Evolutionary conservation across 2,888 invertebrate genomes (phyloP).

Genomic region (Sphecodes monilicornis): DNA sequence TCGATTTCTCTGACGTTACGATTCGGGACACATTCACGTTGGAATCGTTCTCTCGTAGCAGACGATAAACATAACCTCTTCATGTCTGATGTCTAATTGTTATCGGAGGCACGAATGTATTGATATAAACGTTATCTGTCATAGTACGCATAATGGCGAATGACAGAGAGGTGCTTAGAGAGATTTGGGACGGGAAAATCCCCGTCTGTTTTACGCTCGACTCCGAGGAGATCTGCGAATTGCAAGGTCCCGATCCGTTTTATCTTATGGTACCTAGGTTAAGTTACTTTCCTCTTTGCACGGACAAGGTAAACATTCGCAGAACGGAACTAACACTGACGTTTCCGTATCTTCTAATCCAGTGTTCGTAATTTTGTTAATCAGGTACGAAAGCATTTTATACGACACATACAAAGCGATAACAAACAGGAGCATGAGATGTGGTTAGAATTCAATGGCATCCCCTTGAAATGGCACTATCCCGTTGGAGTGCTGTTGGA

Average conservation of each 20-base stretch:
- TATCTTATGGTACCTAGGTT: conserved; percentile 97
- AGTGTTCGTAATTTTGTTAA: neutral
- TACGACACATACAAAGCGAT: conserved; percentile 91
- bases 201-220: conserved; percentile 97
- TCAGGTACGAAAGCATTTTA: conserved; percentile 95
- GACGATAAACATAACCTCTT: conserved; percentile 63
- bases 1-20: neutral
- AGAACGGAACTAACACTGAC: neutral
- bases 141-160: conserved; percentile 90
- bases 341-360: neutral
- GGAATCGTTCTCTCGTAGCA: conserved; percentile 32
- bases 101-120: conserved; percentile 41
- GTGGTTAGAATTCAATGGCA: conserved; percentile 97
- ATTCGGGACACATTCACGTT: neutral
- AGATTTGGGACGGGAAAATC: conserved; percentile 98
- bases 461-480: conserved; percentile 95
- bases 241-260: conserved; percentile 96
- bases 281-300: conserved; percentile 97
- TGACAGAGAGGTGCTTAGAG: conserved; percentile 96
- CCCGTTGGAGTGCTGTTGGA: conserved; percentile 96
- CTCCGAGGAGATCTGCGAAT: conserved; percentile 94
- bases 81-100: neutral
- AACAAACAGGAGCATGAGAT: conserved; percentile 92
- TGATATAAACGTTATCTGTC: conserved; percentile 18
- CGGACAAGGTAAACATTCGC: conserved; percentile 91